Base-by-base conservation (phyloP, 2,113 vertebrate genomes). In the Illadopsis cleaveri region DNA sequence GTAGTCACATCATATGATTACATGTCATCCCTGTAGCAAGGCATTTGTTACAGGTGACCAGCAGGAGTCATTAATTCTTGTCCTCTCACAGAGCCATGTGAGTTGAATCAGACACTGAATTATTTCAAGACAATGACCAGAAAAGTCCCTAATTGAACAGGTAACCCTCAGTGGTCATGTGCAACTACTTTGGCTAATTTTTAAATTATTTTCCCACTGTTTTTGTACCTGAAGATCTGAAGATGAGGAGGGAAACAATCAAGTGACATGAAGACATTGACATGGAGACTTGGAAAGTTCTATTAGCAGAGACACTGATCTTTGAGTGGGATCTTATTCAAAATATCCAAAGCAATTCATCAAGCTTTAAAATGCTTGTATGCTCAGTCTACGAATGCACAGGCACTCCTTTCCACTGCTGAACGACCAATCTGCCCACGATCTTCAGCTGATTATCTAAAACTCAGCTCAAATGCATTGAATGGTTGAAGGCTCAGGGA, bases 171-270 rank as follows among this genome's bases (percentile, higher is more conserved):
- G 61, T 79, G 9, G 13, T 33, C 16, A 18, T 28, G 12, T 10
- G 14, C 6, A 5, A 35, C 24, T 73, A 65, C 35, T 56, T 45
- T 11, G 8, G 10, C 61, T 72, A 40, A 58, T n/a, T 44, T 54
- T 27, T 0, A 19, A 2, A 5, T 1, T 13, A 6, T 44, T 22
- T 38, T 30, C 27, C 15, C 17, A 35, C 6, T 47, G 19, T 19
- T 75, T 77, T 58, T 72, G 8, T 60, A 27, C 13, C 23, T 82
- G 9, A 69, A 17, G 8, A 51, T 21, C 28, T 40, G 15, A 65
- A 23, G 21, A 60, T 2, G 3, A 38, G 14, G 19, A 77, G 7
- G 6, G 8, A 40, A 65, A 30, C 24, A 7, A 15, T 38, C 14
- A 77, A 89, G 20, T 45, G 15, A 44, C 38, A 54, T 5, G 30